Evolutionary conservation across 2,113 vertebrate genomes (phyloP).

Genomic region (Scophthalmus maximus): DNA sequence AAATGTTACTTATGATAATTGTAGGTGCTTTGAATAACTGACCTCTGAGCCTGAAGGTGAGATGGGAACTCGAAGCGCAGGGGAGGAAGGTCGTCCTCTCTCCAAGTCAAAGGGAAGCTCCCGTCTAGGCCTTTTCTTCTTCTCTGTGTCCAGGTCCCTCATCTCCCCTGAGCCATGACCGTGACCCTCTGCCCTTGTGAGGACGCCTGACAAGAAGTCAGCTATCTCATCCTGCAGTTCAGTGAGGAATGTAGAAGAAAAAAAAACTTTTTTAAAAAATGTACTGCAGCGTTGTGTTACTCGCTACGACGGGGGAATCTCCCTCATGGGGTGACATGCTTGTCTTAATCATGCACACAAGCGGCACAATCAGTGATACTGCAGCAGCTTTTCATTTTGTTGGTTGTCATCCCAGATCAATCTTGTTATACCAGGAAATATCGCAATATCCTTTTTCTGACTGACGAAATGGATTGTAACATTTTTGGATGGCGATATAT

Average conservation of each 20-base stretch:
- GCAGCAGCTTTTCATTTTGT: too few relatives aligned
- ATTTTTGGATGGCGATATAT: too few relatives aligned
- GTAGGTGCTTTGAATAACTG: constrained; percentile 26
- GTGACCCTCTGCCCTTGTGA: constrained; percentile 88
- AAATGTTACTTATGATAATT: background rate
- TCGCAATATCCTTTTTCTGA: too few relatives aligned
- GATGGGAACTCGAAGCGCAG: constrained; percentile 88
- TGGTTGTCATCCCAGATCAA: too few relatives aligned
- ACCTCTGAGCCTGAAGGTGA: constrained; percentile 96
- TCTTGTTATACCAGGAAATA: too few relatives aligned
- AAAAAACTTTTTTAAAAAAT: background rate
- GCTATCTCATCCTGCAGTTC: constrained; percentile 92
- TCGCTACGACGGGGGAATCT: too few relatives aligned
- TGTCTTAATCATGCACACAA: too few relatives aligned
- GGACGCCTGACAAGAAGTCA: constrained; percentile 93
- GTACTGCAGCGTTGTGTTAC: too few relatives aligned
- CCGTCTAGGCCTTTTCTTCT: constrained; percentile 89
- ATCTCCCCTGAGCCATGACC: constrained; percentile 87
- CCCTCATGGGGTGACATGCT: too few relatives aligned
- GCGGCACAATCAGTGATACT: too few relatives aligned
- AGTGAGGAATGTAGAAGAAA: background rate
- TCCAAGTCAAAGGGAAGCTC: constrained; percentile 93
- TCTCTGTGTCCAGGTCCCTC: constrained; percentile 93
- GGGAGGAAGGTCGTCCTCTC: constrained; percentile 89
- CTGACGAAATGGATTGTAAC: too few relatives aligned